Percentiles rank a stretch among this genome's conserved stretches.
Conservation (phyloP, 2,113 vertebrate genomes). For the Epinephelus cyanopodus region DNA sequence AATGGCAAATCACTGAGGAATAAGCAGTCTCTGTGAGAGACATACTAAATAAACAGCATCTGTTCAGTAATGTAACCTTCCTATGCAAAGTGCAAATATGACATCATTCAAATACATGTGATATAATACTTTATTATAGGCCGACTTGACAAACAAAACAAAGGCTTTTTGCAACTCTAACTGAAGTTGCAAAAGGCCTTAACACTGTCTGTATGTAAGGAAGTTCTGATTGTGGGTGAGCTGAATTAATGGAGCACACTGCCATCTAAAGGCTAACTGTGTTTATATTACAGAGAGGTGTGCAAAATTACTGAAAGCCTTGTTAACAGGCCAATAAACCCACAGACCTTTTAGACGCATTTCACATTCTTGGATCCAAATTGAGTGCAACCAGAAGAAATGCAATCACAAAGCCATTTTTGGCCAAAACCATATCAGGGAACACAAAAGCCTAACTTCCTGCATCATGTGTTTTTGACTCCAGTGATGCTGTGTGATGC, state of each 20-base stretch:
- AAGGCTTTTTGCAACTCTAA: too few species aligned
- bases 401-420: neutral
- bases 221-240: neutral
- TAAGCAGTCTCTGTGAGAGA: too few species aligned
- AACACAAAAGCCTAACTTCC: neutral
- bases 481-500: too few species aligned
- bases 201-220: neutral
- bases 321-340: neutral
- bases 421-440: neutral
- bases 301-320: neutral
- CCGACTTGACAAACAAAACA: too few species aligned
- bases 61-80: too few species aligned
- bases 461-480: too few species aligned
- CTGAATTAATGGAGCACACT: slow-evolving; percentile 33
- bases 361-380: neutral
- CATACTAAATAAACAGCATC: too few species aligned
- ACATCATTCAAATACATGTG: too few species aligned
- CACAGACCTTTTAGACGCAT: neutral
- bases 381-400: neutral
- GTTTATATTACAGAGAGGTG: neutral
- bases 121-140: too few species aligned
- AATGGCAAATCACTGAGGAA: too few species aligned
- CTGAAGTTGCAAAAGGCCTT: too few species aligned
- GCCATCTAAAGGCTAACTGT: slow-evolving; percentile 43
- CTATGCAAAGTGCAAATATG: too few species aligned